Conservation (phyloP, 2,113 vertebrate genomes). For the Podarcis muralis region DNA sequence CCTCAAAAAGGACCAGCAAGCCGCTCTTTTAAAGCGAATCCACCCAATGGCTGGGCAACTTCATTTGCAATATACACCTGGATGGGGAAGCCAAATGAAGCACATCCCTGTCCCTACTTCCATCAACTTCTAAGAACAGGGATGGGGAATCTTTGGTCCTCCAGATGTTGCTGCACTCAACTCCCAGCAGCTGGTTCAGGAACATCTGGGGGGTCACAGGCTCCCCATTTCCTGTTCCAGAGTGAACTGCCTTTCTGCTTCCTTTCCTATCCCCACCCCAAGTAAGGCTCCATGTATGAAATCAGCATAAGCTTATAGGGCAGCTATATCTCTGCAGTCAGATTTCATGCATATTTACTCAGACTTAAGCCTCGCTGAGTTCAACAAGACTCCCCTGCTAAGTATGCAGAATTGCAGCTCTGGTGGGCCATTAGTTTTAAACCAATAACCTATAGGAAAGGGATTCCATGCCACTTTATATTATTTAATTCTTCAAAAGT, state of each 20-base stretch:
- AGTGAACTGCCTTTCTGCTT: background rate
- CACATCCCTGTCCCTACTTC: too few relatives aligned
- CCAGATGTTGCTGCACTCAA: background rate
- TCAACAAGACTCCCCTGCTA: background rate
- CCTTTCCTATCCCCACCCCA: background rate
- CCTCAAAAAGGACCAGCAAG: background rate
- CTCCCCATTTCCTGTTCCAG: background rate
- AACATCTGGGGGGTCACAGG: background rate
- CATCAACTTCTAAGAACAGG: background rate
- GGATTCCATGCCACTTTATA: background rate
- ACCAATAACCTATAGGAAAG: background rate
- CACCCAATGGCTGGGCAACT: background rate
- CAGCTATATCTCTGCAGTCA: background rate
- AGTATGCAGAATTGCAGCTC: too few relatives aligned
- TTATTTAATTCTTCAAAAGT: background rate
- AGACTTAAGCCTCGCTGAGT: background rate
- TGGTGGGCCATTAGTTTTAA: background rate
- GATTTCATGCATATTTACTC: background rate
- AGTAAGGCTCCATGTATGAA: too few relatives aligned
- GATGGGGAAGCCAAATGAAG: background rate
- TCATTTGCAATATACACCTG: background rate
- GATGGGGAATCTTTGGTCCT: background rate
- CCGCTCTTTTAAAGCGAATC: background rate
- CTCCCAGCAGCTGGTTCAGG: background rate
- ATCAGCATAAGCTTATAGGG: background rate